phyloP scores from a whole-genome alignment of 2,888 invertebrate species.

The Acleris laterana region DNA sequence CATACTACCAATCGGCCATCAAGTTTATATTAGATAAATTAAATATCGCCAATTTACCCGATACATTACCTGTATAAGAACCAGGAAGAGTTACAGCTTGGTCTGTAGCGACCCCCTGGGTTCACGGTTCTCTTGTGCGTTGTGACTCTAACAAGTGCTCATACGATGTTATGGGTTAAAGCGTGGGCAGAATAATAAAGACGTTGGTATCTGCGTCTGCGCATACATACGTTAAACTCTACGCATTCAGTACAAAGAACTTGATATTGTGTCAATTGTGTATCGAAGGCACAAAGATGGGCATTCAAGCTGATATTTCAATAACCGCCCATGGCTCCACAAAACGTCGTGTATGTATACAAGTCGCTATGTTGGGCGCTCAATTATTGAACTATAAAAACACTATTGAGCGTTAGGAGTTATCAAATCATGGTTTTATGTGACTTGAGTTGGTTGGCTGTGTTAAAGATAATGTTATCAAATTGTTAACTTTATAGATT shows the following conservation, averaged over 20 bases:
- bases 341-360: too few relatives aligned
- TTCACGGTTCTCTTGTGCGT: not conserved
- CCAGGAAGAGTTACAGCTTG: not conserved
- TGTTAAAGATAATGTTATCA: not conserved
- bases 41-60: too few relatives aligned
- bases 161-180: not conserved
- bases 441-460: not conserved
- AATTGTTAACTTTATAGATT: too few relatives aligned
- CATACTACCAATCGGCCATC: too few relatives aligned
- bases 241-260: slow-evolving; percentile 1
- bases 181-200: slow-evolving; percentile 76
- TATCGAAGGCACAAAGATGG: too few relatives aligned
- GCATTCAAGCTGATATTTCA: too few relatives aligned
- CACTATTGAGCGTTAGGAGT: slow-evolving; percentile 25
- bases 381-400: slow-evolving; percentile 39
- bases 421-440: slow-evolving; percentile 11
- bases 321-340: too few relatives aligned
- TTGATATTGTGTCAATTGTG: too few relatives aligned
- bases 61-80: too few relatives aligned
- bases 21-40: too few relatives aligned
- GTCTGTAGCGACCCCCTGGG: not conserved
- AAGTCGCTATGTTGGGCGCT: too few relatives aligned
- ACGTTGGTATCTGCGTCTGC: slow-evolving; percentile 60
- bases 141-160: not conserved
- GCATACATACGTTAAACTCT: slow-evolving; percentile 45